Base-by-base conservation (phyloP, 2,888 invertebrate genomes). In the Sminthurides aquaticus region DNA sequence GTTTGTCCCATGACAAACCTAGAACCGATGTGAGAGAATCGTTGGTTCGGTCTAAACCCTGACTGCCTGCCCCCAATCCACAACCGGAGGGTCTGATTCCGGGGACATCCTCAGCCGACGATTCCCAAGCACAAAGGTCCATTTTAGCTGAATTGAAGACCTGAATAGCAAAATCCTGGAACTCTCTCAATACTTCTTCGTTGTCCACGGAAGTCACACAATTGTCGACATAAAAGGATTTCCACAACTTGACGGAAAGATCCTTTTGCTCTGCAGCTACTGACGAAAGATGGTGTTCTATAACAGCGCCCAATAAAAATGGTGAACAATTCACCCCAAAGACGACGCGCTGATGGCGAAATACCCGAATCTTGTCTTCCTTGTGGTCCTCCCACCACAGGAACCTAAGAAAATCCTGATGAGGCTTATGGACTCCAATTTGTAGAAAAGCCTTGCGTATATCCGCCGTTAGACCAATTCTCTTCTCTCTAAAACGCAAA, bases 261-360 rank as follows among this genome's bases (percentile, higher is more conserved):
- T 56, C 24, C 18, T 2, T 5, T 8, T 56, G 24, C 25, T 56
- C 56, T 8, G 3, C 26, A 3, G 11, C 8, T 15, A 56, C 56
- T 3, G 11, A 18, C 22, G 2, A 24, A 5, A 56, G 26, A 18
- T 56, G 56, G 25, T 56, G 56, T 8, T 56, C 25, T 26, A 56
- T 3, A 5, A 56, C 56, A 5, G 56, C 56, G 3, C 3, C 3
- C 20, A 56, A 26, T 56, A 56, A 56, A 18, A 56, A 56, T 15
- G 56, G 56, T 18, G 24, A 25, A 18, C 56, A 56, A 18, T 20
- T 56, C 2, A 5, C 8, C n/a, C 56, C 56, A 25, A 56, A 56
- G 5, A 75, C 74, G 3, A 75, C 71, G 22, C 72, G n/a, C 34
- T 62, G 43, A 60, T 75, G 74, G 8, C 69, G 63, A 18, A 67